Percentiles rank a stretch among this genome's conserved stretches.
Evolutionary conservation across 92 coral and sea anemone species (phyloP).

Genomic region (Paragorgia papillata): DNA sequence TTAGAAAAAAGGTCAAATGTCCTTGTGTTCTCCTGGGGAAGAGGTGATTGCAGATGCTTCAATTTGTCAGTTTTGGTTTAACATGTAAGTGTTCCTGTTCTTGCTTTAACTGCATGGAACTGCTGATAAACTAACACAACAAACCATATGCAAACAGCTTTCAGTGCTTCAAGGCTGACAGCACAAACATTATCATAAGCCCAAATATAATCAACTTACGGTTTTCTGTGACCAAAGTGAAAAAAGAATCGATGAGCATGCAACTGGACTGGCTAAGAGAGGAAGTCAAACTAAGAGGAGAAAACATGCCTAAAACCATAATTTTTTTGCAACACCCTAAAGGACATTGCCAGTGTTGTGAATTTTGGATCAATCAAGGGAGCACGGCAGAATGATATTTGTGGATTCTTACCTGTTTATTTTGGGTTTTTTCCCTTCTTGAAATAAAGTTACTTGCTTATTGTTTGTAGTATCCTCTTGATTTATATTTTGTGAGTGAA

Average conservation of each 20-base stretch:
- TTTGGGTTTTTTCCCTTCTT: too few relatives aligned
- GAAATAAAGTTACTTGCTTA: too few relatives aligned
- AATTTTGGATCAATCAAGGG: too few relatives aligned
- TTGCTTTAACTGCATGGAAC: constrained; percentile 58
- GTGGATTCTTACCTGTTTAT: too few relatives aligned
- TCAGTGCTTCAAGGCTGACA: constrained; percentile 18
- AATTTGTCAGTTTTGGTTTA: not conserved
- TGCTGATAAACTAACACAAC: constrained; percentile 31
- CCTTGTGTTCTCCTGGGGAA: not conserved
- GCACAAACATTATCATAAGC: not conserved
- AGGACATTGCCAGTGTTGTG: constrained; percentile 14
- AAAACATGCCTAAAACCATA: not conserved
- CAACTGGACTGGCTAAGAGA: constrained; percentile 15
- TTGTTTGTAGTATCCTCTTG: too few relatives aligned
- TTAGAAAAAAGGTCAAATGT: too few relatives aligned
- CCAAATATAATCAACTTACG: constrained; percentile 4
- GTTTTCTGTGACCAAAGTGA: too few relatives aligned
- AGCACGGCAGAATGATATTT: too few relatives aligned
- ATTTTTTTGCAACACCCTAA: constrained; percentile 14
- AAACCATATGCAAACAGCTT: constrained; percentile 23
- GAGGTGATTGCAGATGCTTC: not conserved
- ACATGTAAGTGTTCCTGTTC: constrained; percentile 49
- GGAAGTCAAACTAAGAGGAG: not conserved
- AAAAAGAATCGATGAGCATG: not conserved
- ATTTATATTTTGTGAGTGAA: too few relatives aligned